Conservation (phyloP, 2,888 invertebrate genomes). For the Troglohyphantes excavatus region DNA sequence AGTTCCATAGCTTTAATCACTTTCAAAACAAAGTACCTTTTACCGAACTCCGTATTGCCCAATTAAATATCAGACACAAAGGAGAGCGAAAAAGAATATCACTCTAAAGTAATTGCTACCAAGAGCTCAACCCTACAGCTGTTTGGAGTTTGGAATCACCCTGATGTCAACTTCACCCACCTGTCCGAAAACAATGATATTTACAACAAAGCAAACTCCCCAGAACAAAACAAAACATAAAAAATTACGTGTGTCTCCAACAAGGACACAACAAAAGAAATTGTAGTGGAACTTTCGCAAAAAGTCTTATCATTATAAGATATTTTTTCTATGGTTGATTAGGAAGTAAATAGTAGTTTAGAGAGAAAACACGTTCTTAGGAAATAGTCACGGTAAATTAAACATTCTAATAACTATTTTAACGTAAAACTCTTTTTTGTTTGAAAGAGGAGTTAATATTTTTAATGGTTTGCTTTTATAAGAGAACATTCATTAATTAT, state of each 20-base stretch:
- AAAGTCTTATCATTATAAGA: too few relatives aligned
- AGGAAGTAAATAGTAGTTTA: conserved; percentile 2
- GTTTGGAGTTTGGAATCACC: neutral
- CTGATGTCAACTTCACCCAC: conserved; percentile 38
- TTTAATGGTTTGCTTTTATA: too few relatives aligned
- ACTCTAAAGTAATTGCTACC: conserved; percentile 57
- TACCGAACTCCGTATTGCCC: neutral
- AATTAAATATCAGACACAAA: too few relatives aligned
- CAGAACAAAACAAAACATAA: neutral
- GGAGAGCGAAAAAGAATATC: neutral
- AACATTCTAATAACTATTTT: conserved; percentile 47
- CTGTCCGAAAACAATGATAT: conserved; percentile 35
- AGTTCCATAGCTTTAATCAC: neutral
- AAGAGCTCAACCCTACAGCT: conserved; percentile 44
- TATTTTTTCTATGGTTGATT: conserved; percentile 65
- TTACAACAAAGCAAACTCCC: neutral
- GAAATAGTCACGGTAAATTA: conserved; percentile 49
- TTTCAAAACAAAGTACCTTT: neutral
- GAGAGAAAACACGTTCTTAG: conserved; percentile 21
- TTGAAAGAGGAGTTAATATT: too few relatives aligned
- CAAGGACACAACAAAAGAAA: conserved; percentile 33
- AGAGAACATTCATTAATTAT: too few relatives aligned
- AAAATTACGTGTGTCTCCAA: neutral
- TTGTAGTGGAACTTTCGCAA: too few relatives aligned
- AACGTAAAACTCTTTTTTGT: neutral